Base-by-base conservation (phyloP, 2,888 invertebrate species). In the Drosophila borealis region DNA sequence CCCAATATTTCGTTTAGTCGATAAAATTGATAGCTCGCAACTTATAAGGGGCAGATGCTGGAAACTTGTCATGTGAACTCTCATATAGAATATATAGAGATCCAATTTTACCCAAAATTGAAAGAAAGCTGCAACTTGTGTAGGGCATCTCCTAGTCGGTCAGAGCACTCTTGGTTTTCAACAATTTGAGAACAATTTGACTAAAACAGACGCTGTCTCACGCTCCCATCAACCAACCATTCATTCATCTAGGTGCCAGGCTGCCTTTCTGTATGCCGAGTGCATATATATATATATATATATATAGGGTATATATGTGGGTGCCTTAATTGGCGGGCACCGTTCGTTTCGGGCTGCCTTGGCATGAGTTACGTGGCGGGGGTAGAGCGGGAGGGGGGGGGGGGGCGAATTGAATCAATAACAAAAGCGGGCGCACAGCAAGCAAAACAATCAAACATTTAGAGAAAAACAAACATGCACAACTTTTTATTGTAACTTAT, bases 321-420 rank as follows among this genome's bases (percentile, higher is more conserved):
- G 53, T 59, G 70, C 60, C 62, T 78, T 81, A 80, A 80, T 80
- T 80, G 84, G 61, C 10, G 36, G 45, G n/a, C n/a, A n/a, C n/a
- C n/a, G n/a, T n/a, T n/a, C n/a, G n/a, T n/a, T n/a, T n/a, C 10
- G 36, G 45, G 56, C 41, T 69, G 63, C 57, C 51, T 70, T 54
- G 55, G 61, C 44, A 57, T 25, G 11, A 25, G n/a, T 6, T 48
- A 17, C 13, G 19, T 9, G 17, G 17, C 17, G 21, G 11, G 11
- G 37, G 21, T 6, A 19, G 49, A 17, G 14, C 13, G 37, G 17
- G 42, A 13, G n/a, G 13, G 25, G 29, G 41, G 13, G 9, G 46
- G 10, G 29, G 50, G 42, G 2, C 39, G 63, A 75, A 69, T 77
- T 67, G 61, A 82, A 82, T 87, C 81, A 82, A 82, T 87, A 87